Base-by-base conservation (phyloP, 1,140 invertebrate genomes). In the Hyles euphorbiae region DNA sequence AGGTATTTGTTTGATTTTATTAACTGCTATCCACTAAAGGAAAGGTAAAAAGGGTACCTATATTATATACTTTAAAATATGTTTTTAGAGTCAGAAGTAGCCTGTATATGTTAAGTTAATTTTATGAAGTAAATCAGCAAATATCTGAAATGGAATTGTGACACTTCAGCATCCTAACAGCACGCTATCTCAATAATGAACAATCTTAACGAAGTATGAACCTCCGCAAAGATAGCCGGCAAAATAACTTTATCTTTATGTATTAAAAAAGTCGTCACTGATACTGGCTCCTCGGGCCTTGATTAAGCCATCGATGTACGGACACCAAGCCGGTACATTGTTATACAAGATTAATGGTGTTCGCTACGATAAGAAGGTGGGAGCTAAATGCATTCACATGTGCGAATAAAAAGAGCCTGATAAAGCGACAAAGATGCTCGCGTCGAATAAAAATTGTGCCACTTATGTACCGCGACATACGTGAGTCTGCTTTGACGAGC, bases 331-430 rank as follows among this genome's bases (percentile, higher is more conserved):
- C 68, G 57, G 72, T 75, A 79, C 77, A 86, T 84, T 86, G 83
- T 85, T 86, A 84, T 86, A 88, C 81, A 86, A 85, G 82, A 86
- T 88, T 85, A 86, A 86, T 86, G 78, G 82, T 86, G 83, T 83
- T 76, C 76, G 47, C 51, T 45, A 58, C 74, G 85, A 88, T 88
- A 88, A 88, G 72, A 63, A 76, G 72, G 76, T 81, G 82, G 78
- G 77, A 84, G 81, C 78, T 83, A 85, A 88, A 86, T 88, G 85
- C 81, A 85, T 88, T 84, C 83, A 83, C 83, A 86, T 88, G 85
- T 86, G 83, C 76, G 76, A 88, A 83, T 78, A 79, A 83, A 78
- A 72, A 70, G 72, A 72, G 58, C 60, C 74, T 67, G 83, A 84
- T 84, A 85, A 83, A 80, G 78, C 70, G 72, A 84, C 81, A 78